Conservation (phyloP, 2,888 invertebrate species). For the Leucoptera coffeella region DNA sequence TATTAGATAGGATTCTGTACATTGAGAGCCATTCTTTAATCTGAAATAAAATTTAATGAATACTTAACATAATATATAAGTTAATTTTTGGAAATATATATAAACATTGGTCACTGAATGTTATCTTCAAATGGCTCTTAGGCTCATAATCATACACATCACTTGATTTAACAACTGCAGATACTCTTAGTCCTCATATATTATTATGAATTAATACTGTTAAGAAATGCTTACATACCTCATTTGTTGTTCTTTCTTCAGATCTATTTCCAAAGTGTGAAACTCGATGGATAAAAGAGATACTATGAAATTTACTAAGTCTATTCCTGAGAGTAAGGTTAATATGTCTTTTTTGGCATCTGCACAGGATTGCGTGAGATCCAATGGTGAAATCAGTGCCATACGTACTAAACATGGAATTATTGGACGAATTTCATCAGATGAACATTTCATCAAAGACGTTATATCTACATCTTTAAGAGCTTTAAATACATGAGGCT, state of each 20-base stretch:
- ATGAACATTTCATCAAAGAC: conserved; percentile 63
- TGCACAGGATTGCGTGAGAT: conserved; percentile 76
- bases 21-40: conserved; percentile 69
- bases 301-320: conserved; percentile 90
- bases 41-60: conserved; percentile 31
- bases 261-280: conserved; percentile 84
- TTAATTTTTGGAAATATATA: no score
- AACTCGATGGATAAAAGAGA: conserved; percentile 91
- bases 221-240: no score
- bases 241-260: conserved; percentile 86
- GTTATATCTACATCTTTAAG: conserved; percentile 78
- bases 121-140: no score
- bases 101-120: no score
- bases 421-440: conserved; percentile 80
- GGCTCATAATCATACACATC: no score
- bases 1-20: conserved; percentile 74
- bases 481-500: conserved; percentile 67
- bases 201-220: no score
- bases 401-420: conserved; percentile 90
- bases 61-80: conserved; percentile 1
- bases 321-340: conserved; percentile 85
- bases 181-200: no score
- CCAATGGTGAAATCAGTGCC: conserved; percentile 81
- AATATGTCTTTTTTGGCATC: conserved; percentile 82
- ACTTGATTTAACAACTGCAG: no score